Conservation (phyloP, 1,140 invertebrate genomes). For the Cryptotermes secundus region DNA sequence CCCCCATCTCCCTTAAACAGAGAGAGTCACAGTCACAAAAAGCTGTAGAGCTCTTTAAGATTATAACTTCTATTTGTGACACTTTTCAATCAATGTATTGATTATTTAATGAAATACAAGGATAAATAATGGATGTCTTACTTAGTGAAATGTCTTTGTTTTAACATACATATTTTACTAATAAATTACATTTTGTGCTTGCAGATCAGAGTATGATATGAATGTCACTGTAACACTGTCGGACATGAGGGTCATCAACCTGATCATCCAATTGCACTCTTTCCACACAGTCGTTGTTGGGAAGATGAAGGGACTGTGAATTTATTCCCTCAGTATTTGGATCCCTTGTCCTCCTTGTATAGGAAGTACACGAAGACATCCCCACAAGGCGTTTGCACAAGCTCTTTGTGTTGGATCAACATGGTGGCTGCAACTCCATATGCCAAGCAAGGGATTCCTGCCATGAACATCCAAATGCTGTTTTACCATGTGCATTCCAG, state of each 20-base stretch:
- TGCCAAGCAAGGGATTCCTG: slow-evolving; percentile 85
- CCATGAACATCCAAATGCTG: slow-evolving; percentile 42
- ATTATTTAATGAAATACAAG: too few relatives aligned
- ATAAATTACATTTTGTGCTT: background rate
- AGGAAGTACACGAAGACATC: slow-evolving; percentile 83
- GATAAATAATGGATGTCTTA: too few relatives aligned
- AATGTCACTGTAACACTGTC: background rate
- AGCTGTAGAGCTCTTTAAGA: too few relatives aligned
- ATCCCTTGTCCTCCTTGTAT: slow-evolving; percentile 80
- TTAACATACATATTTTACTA: background rate
- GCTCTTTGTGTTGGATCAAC: slow-evolving; percentile 77
- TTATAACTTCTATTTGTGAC: too few relatives aligned
- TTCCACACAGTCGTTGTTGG: background rate
- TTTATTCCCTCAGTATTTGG: slow-evolving; percentile 56
- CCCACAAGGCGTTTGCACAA: slow-evolving; percentile 69
- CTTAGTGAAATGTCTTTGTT: too few relatives aligned
- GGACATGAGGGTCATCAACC: background rate
- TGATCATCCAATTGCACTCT: background rate
- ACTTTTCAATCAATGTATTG: too few relatives aligned
- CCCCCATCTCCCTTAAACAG: too few relatives aligned
- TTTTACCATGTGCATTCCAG: background rate
- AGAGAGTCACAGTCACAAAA: too few relatives aligned
- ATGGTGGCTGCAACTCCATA: slow-evolving; percentile 85
- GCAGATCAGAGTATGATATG: background rate
- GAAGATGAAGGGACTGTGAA: background rate